These are phyloP conservation scores for Podargus strigoides DNA, from an alignment of 2,797 vertebrate species.

Conservation along the genomic window DNA sequence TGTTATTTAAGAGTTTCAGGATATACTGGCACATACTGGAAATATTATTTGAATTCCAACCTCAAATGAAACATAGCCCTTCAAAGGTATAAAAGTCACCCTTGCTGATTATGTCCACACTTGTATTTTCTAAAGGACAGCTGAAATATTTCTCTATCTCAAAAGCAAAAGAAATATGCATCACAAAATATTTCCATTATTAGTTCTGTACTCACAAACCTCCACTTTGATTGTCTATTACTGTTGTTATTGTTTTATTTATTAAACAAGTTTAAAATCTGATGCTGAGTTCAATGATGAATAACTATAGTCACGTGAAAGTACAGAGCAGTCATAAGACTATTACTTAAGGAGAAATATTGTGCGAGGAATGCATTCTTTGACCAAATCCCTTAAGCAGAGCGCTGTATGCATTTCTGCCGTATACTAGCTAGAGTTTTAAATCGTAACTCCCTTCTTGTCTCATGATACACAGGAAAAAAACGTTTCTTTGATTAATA, in stretches of 20 bases:
- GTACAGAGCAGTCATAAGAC: not conserved
- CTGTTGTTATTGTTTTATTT: not conserved
- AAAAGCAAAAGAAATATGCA: not conserved
- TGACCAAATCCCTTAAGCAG: not conserved
- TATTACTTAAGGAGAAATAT: not conserved
- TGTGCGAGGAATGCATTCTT: not conserved
- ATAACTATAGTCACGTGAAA: not conserved
- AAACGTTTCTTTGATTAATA: not conserved
- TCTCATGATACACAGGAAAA: not conserved
- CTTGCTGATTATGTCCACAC: not conserved
- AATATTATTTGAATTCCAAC: constrained; percentile 49
- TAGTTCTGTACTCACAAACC: not conserved
- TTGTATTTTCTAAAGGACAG: constrained; percentile 17
- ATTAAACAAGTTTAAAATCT: not conserved
- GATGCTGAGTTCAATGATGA: not conserved
- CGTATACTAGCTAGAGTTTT: not conserved
- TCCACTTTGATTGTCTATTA: not conserved
- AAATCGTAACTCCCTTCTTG: not conserved
- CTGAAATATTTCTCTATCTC: not conserved
- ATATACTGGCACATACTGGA: not conserved
- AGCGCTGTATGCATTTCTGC: not conserved
- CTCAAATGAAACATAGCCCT: constrained; percentile 10
- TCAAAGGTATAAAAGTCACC: not conserved
- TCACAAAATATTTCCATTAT: not conserved
- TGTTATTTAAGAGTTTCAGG: constrained; percentile 11